A percentile compares a stretch with the other conserved stretches of the same genome.
phyloP scores from a whole-genome alignment of 2,797 vertebrate genomes.

The Sternarchorhynchus goeldii region DNA sequence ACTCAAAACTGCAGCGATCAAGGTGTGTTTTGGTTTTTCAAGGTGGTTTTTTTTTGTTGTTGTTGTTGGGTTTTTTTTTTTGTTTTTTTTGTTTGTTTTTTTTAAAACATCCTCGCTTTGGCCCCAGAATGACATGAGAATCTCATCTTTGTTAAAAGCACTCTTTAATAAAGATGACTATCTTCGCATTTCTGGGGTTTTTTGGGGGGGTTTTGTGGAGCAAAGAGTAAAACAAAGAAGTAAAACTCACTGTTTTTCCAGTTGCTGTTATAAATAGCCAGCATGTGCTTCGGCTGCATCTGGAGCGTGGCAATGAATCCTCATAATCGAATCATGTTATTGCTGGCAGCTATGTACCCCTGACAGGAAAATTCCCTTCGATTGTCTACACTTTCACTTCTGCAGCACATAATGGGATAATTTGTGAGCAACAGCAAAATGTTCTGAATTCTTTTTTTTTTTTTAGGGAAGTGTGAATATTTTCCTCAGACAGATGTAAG shows the following conservation, averaged over 20 bases:
- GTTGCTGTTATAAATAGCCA: conserved; percentile 26
- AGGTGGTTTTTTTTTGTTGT: too few relatives aligned
- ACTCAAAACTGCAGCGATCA: too few relatives aligned
- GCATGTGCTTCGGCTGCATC: neutral
- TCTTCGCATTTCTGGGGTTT: too few relatives aligned
- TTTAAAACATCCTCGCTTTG: too few relatives aligned
- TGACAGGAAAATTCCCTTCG: neutral
- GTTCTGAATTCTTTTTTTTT: neutral
- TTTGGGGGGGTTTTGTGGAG: too few relatives aligned
- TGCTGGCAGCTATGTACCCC: conserved; percentile 7
- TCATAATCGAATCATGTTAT: conserved; percentile 21
- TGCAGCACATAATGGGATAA: neutral
- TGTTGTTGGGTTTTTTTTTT: too few relatives aligned
- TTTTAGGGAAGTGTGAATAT: conserved; percentile 3
- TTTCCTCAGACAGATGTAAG: neutral
- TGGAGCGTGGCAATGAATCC: conserved; percentile 7
- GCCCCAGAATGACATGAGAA: too few relatives aligned
- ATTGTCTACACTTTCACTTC: neutral
- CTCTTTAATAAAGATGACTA: too few relatives aligned
- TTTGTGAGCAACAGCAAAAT: neutral
- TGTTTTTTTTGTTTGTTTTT: too few relatives aligned
- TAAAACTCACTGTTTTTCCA: conserved; percentile 10
- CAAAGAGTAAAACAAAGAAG: neutral
- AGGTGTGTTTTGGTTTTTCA: too few relatives aligned
- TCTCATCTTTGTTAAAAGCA: too few relatives aligned